Evolutionary conservation across 2,797 vertebrate species (phyloP).

Genomic region (Gymnothorax javanicus): DNA sequence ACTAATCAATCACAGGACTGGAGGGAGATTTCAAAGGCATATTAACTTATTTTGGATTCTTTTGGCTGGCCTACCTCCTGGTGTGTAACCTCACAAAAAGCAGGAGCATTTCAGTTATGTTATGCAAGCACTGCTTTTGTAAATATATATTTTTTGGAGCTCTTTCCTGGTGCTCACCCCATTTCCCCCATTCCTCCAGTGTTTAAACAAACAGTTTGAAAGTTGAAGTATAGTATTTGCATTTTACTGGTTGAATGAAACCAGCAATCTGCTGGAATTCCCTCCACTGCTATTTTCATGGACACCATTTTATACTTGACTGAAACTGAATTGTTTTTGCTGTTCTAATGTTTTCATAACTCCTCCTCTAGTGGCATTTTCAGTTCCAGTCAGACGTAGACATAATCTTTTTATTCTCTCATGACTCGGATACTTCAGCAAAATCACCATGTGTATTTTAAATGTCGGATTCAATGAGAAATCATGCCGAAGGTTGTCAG

Average conservation of each 20-base stretch:
- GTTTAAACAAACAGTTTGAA: not conserved
- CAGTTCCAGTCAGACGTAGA: not conserved
- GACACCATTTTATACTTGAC: not conserved
- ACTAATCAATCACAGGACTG: not conserved
- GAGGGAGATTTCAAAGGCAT: not conserved
- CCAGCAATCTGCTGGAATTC: not conserved
- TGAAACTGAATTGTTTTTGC: not conserved
- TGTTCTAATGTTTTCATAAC: not conserved
- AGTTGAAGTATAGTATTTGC: not conserved
- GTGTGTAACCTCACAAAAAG: not conserved
- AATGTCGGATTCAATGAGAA: not conserved
- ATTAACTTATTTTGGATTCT: conserved; percentile 15
- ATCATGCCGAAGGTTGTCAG: too few species aligned
- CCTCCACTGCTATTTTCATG: not conserved
- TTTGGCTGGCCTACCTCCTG: not conserved
- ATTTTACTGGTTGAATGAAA: not conserved
- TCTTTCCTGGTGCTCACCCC: not conserved
- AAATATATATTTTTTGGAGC: not conserved
- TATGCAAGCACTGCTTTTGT: not conserved
- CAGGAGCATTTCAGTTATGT: not conserved
- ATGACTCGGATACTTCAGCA: not conserved
- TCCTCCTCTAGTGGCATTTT: not conserved
- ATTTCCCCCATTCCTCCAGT: not conserved
- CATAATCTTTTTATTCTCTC: not conserved
- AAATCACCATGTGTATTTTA: not conserved